Conservation (phyloP, 2,888 invertebrate genomes). For the Pseudeuparius sepicola region DNA sequence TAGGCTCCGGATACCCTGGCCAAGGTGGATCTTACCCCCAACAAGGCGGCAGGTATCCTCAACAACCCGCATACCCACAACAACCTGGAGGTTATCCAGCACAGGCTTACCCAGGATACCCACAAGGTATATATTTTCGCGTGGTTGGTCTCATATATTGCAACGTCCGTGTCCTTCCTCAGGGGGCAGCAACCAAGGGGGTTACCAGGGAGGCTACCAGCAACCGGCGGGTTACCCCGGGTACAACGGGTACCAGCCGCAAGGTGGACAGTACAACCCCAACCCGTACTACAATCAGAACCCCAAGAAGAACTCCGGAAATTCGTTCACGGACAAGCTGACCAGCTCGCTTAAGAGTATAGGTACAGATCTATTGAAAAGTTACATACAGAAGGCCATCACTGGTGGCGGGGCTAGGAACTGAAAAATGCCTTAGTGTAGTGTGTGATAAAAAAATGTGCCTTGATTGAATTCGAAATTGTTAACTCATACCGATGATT, state of each 20-base stretch:
- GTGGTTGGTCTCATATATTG: no score
- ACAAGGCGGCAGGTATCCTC: constrained; percentile 23
- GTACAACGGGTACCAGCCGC: constrained; percentile 21
- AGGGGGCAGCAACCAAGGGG: constrained; percentile 20
- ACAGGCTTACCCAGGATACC: constrained; percentile 27
- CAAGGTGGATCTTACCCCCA: constrained; percentile 18
- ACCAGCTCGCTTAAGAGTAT: constrained; percentile 34
- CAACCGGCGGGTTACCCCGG: constrained; percentile 22
- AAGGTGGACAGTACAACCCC: constrained; percentile 13
- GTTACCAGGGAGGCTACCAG: constrained; percentile 27
- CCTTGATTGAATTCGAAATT: no score
- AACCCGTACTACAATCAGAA: constrained; percentile 23
- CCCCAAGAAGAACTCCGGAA: constrained; percentile 24
- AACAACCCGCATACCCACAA: constrained; percentile 26
- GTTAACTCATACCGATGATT: no score
- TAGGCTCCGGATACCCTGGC: constrained; percentile 35
- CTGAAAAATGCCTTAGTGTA: no score
- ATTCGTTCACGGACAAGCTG: constrained; percentile 33
- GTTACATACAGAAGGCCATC: constrained; percentile 30
- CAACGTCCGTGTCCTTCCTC: no score
- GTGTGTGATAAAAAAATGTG: no score
- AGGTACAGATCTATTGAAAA: constrained; percentile 37
- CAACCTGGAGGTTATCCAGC: constrained; percentile 23
- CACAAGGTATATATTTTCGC: constrained; percentile 23
- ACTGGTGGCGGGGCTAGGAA: constrained; percentile 21